Conservation (phyloP, 1,140 invertebrate genomes). For the Oryzaephilus surinamensis region DNA sequence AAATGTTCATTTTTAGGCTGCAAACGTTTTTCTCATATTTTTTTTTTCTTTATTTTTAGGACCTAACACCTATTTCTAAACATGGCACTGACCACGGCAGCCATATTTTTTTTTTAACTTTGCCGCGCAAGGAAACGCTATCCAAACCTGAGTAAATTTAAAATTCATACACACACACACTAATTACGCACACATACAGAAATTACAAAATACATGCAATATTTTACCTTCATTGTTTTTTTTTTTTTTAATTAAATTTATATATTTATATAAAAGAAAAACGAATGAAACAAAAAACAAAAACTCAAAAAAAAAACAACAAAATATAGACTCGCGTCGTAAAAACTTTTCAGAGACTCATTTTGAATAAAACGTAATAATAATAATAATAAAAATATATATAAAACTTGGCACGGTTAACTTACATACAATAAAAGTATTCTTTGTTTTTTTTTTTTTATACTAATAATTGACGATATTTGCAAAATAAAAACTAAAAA, state of each 20-base stretch:
- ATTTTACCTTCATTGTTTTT: no score
- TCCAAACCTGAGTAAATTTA: slow-evolving; percentile 27
- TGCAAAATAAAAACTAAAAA: no score
- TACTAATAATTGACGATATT: slow-evolving; percentile 24
- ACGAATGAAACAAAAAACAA: slow-evolving; percentile 9
- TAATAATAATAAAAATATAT: slow-evolving; percentile 10
- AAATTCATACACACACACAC: slow-evolving; percentile 9
- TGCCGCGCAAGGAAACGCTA: no score
- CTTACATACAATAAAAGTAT: slow-evolving; percentile 19
- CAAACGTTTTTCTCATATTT: slow-evolving; percentile 7
- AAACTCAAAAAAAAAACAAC: slow-evolving; percentile 19
- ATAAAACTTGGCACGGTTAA: slow-evolving; percentile 23
- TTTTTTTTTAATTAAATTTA: no score
- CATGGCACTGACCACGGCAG: slow-evolving; percentile 10
- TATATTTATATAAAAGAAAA: no score
- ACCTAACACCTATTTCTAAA: slow-evolving; percentile 10
- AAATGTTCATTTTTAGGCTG: slow-evolving; percentile 24
- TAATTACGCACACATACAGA: slow-evolving; percentile 12
- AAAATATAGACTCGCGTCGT: no score
- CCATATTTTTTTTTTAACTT: no score
- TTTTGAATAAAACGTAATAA: slow-evolving; percentile 5
- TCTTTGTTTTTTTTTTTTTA: slow-evolving; percentile 7
- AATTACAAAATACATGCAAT: no score
- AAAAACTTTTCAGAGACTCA: slow-evolving; percentile 3
- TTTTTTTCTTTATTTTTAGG: slow-evolving; percentile 4